These are phyloP conservation scores for Lordiphosa clarofinis DNA, from an alignment of 1,140 invertebrate genomes.

Conservation along the genomic window DNA sequence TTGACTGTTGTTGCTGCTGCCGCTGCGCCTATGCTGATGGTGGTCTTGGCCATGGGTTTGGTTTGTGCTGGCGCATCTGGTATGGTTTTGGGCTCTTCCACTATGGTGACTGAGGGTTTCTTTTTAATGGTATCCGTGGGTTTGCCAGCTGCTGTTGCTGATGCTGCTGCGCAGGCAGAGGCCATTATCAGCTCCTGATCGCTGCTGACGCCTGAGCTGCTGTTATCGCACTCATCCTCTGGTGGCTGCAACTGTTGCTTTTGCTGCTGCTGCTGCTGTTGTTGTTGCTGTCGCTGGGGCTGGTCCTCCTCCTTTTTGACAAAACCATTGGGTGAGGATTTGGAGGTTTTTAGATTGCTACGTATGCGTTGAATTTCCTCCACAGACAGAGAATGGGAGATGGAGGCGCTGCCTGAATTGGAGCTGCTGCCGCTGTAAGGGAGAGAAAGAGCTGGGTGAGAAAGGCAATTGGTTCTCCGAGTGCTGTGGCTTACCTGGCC, in stretches of 20 bases:
- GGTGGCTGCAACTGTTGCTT: slow-evolving; percentile 40
- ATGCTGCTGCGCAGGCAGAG: slow-evolving; percentile 56
- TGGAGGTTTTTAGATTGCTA: slow-evolving; percentile 90
- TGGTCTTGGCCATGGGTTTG: slow-evolving; percentile 53
- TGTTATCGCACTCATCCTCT: slow-evolving; percentile 91
- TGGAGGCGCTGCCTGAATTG: slow-evolving; percentile 84
- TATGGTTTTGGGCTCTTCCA: slow-evolving; percentile 71
- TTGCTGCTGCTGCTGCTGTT: slow-evolving; percentile 14
- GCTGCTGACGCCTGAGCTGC: slow-evolving; percentile 91
- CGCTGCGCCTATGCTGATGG: slow-evolving; percentile 48
- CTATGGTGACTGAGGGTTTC: slow-evolving; percentile 72
- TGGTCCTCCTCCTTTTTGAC: slow-evolving; percentile 81
- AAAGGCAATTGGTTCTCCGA: no score
- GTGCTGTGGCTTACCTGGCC: slow-evolving; percentile 81
- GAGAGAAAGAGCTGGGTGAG: background rate
- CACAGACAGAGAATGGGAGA: slow-evolving; percentile 91
- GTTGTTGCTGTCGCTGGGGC: slow-evolving; percentile 18
- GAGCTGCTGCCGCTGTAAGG: slow-evolving; percentile 81
- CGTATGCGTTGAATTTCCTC: slow-evolving; percentile 93
- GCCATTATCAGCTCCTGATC: slow-evolving; percentile 85
- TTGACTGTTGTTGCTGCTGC: slow-evolving; percentile 9
- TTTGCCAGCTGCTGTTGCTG: slow-evolving; percentile 20
- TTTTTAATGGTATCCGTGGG: slow-evolving; percentile 78
- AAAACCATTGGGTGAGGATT: slow-evolving; percentile 91
- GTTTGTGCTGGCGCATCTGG: slow-evolving; percentile 36